phyloP scores from a whole-genome alignment of 2,888 invertebrate species.

The Ormia ochracea region DNA sequence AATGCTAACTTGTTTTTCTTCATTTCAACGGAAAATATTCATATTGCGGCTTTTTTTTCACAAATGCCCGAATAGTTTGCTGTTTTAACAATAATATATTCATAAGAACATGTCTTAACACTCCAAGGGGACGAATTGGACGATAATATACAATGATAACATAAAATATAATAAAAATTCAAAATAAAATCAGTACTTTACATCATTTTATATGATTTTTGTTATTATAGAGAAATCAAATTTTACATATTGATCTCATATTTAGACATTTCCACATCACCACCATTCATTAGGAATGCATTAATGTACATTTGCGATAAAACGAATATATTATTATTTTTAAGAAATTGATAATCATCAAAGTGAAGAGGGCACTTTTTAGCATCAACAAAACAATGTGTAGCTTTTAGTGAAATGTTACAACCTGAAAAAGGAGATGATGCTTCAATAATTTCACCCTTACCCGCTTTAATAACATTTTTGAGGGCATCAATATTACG shows the following conservation, averaged over 20 bases:
- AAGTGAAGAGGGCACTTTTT: conserved; percentile 70
- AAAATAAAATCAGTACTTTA: conserved; percentile 22
- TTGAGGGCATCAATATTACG: conserved; percentile 79
- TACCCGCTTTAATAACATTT: conserved; percentile 87
- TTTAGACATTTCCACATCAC: conserved; percentile 70
- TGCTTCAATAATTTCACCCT: conserved; percentile 81
- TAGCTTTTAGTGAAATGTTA: conserved; percentile 64
- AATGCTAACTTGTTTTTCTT: too few species aligned
- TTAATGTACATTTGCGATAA: conserved; percentile 75
- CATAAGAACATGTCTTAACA: too few species aligned
- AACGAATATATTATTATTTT: conserved; percentile 67
- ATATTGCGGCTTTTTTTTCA: too few species aligned
- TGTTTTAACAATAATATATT: too few species aligned
- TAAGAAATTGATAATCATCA: conserved; percentile 68
- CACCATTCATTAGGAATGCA: conserved; percentile 73
- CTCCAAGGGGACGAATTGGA: too few species aligned
- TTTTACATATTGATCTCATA: conserved; percentile 65
- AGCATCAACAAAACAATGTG: conserved; percentile 75
- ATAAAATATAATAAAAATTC: too few species aligned
- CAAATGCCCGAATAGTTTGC: too few species aligned
- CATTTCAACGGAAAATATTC: too few species aligned
- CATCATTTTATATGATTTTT: neutral
- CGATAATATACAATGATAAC: too few species aligned
- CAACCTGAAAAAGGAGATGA: conserved; percentile 68
- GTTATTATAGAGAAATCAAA: neutral